Evolutionary conservation across 2,113 vertebrate species (phyloP).

Genomic region (Saguinus midas): DNA sequence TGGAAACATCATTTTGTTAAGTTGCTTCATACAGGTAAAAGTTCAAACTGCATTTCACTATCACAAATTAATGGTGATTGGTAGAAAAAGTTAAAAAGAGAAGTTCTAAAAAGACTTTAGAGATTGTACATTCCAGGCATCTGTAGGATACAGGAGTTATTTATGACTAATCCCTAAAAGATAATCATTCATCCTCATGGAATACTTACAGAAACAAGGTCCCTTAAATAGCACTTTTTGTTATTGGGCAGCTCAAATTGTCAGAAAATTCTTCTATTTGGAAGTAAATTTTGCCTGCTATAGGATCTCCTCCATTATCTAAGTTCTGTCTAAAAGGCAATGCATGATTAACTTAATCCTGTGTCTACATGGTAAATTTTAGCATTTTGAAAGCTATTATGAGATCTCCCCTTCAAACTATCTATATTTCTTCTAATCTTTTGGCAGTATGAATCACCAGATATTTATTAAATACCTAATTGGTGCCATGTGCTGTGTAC

Average conservation of each 20-base stretch:
- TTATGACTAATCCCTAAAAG: background rate
- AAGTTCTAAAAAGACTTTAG: background rate
- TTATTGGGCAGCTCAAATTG: background rate
- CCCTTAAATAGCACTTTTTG: background rate
- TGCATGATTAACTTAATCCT: background rate
- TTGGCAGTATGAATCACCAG: background rate
- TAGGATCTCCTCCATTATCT: background rate
- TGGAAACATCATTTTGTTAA: background rate
- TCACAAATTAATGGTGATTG: background rate
- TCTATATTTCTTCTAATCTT: background rate
- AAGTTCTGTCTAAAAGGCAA: background rate
- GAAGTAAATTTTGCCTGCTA: background rate
- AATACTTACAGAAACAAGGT: background rate
- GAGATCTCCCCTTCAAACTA: background rate
- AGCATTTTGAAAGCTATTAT: background rate
- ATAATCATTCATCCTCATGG: background rate
- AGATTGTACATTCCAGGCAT: background rate
- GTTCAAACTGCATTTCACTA: background rate
- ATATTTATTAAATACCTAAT: background rate
- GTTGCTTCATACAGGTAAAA: background rate
- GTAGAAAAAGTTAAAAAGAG: background rate
- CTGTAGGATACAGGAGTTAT: background rate
- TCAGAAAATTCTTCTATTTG: background rate
- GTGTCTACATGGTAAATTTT: background rate
- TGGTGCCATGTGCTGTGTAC: background rate